Evolutionary conservation across 2,888 invertebrate genomes (phyloP).

Genomic region (Drosophila glabriapex): DNA sequence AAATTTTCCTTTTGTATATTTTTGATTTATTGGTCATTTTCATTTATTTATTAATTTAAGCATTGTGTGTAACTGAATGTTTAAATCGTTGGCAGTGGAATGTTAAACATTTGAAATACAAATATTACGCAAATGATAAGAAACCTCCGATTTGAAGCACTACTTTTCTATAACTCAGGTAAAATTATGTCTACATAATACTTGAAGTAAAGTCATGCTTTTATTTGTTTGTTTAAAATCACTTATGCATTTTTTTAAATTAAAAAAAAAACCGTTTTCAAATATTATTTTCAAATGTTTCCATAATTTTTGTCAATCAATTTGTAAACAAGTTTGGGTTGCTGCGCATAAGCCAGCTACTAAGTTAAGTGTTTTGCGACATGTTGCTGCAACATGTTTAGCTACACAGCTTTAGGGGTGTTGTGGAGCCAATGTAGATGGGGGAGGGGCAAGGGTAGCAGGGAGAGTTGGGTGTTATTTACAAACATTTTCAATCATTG

Average conservation of each 20-base stretch:
- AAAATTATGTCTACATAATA: neutral
- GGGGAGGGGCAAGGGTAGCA: neutral
- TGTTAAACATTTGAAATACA: conserved; percentile 4
- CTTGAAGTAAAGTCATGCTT: neutral
- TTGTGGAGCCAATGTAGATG: neutral
- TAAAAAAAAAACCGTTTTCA: neutral
- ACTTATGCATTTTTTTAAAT: neutral
- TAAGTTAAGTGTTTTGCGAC: conserved; percentile 42
- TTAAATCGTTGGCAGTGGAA: conserved; percentile 31
- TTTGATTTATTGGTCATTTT: neutral
- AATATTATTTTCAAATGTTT: neutral
- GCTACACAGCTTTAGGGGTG: conserved; percentile 29
- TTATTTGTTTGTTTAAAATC: neutral
- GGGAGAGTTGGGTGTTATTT: conserved; percentile 51
- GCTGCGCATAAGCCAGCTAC: conserved; percentile 37
- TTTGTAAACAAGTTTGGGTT: conserved; percentile 14
- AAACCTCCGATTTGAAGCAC: neutral
- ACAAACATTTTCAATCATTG: conserved; percentile 68
- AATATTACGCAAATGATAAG: neutral
- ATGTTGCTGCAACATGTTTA: conserved; percentile 72
- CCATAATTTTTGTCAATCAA: neutral
- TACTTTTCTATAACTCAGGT: neutral
- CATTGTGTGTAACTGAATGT: neutral
- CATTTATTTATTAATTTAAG: neutral
- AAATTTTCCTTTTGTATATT: neutral